A percentile compares a stretch with the other conserved stretches of the same genome.
Conservation (phyloP, 2,797 vertebrate genomes). For the Pangasius djambal region DNA sequence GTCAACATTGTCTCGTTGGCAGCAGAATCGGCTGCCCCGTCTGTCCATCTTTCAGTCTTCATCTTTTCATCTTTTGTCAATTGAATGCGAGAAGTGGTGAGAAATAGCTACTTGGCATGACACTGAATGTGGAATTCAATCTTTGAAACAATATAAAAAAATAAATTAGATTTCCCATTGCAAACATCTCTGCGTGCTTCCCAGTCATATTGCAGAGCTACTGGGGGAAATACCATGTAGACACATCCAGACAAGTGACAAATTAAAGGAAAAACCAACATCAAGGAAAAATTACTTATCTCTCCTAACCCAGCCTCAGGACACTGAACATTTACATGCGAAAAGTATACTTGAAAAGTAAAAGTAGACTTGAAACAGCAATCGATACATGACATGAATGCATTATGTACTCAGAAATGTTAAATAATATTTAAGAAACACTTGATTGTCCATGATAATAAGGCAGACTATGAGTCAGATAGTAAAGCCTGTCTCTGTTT, state of each 20-base stretch:
- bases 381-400: not conserved
- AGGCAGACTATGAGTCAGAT: not conserved
- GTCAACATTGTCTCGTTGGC: not conserved
- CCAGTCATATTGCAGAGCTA: not conserved
- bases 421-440: not conserved
- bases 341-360: no score
- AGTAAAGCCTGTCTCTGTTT: not conserved
- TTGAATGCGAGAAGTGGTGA: not conserved
- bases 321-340: not conserved
- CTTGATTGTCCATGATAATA: not conserved
- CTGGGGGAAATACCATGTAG: not conserved
- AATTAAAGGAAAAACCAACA: not conserved
- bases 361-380: not conserved
- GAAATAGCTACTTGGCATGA: conserved; percentile 6
- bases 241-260: not conserved
- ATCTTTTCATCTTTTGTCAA: conserved; percentile 7
- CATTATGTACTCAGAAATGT: not conserved
- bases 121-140: not conserved
- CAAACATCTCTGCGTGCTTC: conserved; percentile 9
- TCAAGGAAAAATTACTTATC: not conserved
- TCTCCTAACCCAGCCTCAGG: not conserved
- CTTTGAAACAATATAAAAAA: conserved; percentile 14
- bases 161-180: conserved; percentile 4
- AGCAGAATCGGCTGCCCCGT: not conserved
- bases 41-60: not conserved